Evolutionary conservation across 2,797 vertebrate genomes (phyloP).

Genomic region (Miichthys miiuy): DNA sequence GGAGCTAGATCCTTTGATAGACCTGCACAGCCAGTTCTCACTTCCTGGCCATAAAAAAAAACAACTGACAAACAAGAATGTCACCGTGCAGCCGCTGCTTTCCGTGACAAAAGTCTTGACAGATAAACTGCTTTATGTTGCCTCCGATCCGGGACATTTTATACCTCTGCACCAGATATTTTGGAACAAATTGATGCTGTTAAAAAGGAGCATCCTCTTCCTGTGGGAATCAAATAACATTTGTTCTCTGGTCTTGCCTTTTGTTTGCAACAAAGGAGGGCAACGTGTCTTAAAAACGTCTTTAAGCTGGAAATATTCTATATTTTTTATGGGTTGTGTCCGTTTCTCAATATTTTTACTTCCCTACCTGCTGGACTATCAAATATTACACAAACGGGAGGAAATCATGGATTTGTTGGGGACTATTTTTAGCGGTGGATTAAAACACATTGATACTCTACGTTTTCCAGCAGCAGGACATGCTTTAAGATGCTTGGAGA

Average conservation of each 20-base stretch:
- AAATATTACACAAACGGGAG: not conserved
- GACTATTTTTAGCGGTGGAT: conserved; percentile 1
- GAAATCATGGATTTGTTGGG: not conserved
- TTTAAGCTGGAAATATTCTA: not conserved
- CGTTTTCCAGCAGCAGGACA: not conserved
- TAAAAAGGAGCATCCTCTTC: conserved; percentile 1
- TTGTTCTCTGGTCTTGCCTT: not conserved
- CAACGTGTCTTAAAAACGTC: not conserved
- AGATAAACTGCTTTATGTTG: conserved; percentile 20
- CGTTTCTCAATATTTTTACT: not conserved
- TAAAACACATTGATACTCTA: not conserved
- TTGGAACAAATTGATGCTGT: not conserved
- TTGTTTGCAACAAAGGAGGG: not conserved
- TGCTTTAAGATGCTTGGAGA: no score
- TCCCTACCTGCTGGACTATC: not conserved
- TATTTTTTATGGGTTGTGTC: not conserved
- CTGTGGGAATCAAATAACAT: not conserved
- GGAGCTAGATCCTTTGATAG: conserved; percentile 14
- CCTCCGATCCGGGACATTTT: conserved; percentile 30
- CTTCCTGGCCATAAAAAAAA: conserved; percentile 33
- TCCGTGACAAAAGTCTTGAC: not conserved
- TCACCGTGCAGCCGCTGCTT: conserved; percentile 5
- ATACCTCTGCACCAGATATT: conserved; percentile 20
- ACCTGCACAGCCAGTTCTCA: conserved; percentile 55
- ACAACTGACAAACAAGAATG: conserved; percentile 24